Evolutionary conservation across 2,113 vertebrate species (phyloP).

Genomic region (Nestor notabilis): DNA sequence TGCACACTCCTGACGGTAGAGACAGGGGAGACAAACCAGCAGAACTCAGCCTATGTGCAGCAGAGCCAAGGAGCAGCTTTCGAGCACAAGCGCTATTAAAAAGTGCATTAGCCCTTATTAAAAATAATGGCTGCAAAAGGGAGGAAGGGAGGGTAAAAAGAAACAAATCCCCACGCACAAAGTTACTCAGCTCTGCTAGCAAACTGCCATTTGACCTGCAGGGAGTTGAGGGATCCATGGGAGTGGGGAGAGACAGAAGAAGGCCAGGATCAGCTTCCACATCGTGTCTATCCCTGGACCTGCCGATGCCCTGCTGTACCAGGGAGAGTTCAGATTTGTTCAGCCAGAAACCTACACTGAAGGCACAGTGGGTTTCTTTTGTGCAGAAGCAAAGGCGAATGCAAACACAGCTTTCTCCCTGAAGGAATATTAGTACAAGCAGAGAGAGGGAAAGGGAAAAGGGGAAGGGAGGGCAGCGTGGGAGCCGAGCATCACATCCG

Average conservation of each 20-base stretch:
- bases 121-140: neutral
- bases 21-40: neutral
- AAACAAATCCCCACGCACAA: neutral
- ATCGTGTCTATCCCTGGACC: neutral
- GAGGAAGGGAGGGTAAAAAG: accelerated
- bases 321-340: slow-evolving; percentile 47
- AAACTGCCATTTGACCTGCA: neutral
- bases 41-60: neutral
- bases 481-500: neutral
- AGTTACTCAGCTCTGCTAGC: neutral
- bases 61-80: neutral
- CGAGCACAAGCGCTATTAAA: neutral
- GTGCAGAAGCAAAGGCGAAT: slow-evolving; percentile 23
- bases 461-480: neutral
- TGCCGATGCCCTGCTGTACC: neutral
- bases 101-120: neutral
- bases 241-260: neutral
- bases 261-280: neutral
- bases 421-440: slow-evolving; percentile 57
- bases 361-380: slow-evolving; percentile 65
- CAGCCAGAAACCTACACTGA: slow-evolving; percentile 64
- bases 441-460: neutral
- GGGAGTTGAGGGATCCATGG: neutral
- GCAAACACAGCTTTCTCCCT: slow-evolving; percentile 48
- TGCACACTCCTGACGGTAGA: neutral